These are phyloP conservation scores for Auanema sp. DNA, from an alignment of 2,888 invertebrate genomes.

Conservation along the genomic window DNA sequence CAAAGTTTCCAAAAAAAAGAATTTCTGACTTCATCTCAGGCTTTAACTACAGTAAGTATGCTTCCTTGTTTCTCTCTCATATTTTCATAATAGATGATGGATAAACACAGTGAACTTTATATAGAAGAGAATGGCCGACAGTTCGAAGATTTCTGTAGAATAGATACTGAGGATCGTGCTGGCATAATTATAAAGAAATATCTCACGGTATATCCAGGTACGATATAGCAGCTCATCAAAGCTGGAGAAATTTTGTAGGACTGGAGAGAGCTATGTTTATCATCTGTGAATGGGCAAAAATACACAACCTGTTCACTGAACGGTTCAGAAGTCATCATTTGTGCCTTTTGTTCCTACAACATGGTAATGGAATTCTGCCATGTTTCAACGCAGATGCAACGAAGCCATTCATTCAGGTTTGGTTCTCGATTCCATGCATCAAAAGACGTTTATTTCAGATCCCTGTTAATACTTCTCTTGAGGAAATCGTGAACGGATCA, in stretches of 20 bases:
- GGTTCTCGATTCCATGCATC: too few species aligned
- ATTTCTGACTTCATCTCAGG: constrained; percentile 4
- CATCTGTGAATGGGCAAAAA: constrained; percentile 30
- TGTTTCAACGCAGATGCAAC: too few species aligned
- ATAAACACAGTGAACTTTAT: constrained; percentile 24
- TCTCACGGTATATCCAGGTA: constrained; percentile 18
- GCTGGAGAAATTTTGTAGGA: constrained; percentile 15
- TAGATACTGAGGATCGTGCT: constrained; percentile 7
- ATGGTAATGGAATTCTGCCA: background rate
- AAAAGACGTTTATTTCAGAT: constrained; percentile 5
- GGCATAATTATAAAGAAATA: constrained; percentile 13
- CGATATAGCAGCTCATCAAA: background rate
- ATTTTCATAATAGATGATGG: constrained; percentile 21
- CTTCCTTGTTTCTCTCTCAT: background rate
- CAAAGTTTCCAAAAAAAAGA: background rate
- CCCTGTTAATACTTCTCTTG: background rate
- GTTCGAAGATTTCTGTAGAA: constrained; percentile 20
- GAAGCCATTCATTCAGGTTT: too few species aligned
- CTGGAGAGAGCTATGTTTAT: constrained; percentile 30
- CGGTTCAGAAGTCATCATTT: constrained; percentile 13
- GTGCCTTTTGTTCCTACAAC: background rate
- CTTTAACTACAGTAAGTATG: background rate
- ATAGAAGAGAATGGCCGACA: constrained; percentile 18
- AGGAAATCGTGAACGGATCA: too few species aligned
- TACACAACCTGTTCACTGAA: constrained; percentile 19